Conservation (phyloP, 2,888 invertebrate genomes). For the Lycaena phlaeas region DNA sequence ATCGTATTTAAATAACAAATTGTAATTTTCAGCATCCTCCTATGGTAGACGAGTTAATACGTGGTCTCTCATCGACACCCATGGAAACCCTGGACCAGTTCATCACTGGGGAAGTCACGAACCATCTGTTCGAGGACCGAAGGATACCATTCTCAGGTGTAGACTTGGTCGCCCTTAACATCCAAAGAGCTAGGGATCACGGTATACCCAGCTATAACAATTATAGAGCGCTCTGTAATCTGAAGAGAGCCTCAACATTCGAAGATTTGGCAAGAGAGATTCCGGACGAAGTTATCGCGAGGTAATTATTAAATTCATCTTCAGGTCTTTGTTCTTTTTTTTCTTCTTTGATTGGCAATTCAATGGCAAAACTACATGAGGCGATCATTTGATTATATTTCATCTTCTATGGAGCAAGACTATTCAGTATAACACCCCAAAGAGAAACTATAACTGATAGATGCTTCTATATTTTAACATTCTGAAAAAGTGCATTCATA, state of each 20-base stretch:
- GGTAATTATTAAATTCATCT: constrained; percentile 30
- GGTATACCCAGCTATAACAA: constrained; percentile 92
- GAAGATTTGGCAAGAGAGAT: constrained; percentile 91
- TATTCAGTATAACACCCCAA: too few species aligned
- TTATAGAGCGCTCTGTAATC: constrained; percentile 90
- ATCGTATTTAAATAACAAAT: neutral
- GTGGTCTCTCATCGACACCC: constrained; percentile 89
- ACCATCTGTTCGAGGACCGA: constrained; percentile 93
- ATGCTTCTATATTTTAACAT: too few species aligned
- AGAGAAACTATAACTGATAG: too few species aligned
- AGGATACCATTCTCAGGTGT: constrained; percentile 93
- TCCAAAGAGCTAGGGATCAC: constrained; percentile 91
- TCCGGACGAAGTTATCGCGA: constrained; percentile 85
- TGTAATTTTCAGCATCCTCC: constrained; percentile 68
- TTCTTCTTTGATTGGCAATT: too few species aligned
- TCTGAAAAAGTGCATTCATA: too few species aligned
- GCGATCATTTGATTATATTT: too few species aligned
- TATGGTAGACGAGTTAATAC: constrained; percentile 87
- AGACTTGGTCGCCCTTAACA: constrained; percentile 91
- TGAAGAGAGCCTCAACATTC: constrained; percentile 87
- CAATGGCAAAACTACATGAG: too few species aligned
- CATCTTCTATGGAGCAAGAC: too few species aligned
- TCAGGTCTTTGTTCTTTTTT: neutral
- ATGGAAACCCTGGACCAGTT: constrained; percentile 96
- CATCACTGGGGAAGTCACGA: constrained; percentile 94